Conservation (phyloP, 2,113 vertebrate species). For the Pontoporia blainvillei region DNA sequence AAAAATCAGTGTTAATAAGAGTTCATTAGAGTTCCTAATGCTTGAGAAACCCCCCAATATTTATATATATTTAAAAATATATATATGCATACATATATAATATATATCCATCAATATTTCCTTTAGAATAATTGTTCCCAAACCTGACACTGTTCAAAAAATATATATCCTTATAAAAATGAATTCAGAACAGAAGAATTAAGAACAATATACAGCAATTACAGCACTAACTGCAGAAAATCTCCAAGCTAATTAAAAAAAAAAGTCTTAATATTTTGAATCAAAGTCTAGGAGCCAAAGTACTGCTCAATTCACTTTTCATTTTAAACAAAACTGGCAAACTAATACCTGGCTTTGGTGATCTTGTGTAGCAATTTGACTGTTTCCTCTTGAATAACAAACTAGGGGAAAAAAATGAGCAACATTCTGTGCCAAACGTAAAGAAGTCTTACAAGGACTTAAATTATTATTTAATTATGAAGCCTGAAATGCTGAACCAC, state of each 20-base stretch:
- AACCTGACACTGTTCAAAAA: neutral
- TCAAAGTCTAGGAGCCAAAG: neutral
- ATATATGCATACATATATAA: neutral
- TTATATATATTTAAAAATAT: neutral
- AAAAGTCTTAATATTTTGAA: neutral
- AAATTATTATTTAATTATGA: neutral
- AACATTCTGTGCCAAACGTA: neutral
- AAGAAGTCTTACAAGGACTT: neutral
- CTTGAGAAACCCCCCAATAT: neutral
- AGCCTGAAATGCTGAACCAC: neutral
- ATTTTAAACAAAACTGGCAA: neutral
- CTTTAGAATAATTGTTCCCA: conserved; percentile 17
- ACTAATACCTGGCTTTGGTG: neutral
- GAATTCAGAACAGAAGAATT: neutral
- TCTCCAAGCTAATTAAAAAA: neutral
- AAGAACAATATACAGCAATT: neutral
- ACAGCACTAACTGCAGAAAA: neutral
- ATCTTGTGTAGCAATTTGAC: neutral
- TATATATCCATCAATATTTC: conserved; percentile 35
- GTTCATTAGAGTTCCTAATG: neutral
- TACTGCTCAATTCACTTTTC: neutral
- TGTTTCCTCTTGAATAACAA: neutral
- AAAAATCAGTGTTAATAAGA: neutral
- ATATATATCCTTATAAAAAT: neutral
- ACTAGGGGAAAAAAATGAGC: neutral